Evolutionary conservation across 2,113 vertebrate species (phyloP).

Genomic region (Phainopepla nitens): DNA sequence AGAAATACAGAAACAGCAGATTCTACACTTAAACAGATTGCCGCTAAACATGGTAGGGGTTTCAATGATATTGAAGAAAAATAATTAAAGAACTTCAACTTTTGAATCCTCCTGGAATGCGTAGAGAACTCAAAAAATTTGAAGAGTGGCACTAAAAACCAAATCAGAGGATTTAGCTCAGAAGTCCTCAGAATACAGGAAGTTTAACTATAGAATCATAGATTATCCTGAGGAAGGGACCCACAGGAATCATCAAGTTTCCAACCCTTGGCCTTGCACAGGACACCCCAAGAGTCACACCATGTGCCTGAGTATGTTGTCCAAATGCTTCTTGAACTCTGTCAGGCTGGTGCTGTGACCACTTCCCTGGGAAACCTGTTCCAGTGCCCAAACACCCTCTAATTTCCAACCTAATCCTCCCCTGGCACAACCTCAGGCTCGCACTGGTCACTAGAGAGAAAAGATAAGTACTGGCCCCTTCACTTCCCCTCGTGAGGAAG

Average conservation of each 20-base stretch:
- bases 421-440: not conserved
- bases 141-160: not conserved
- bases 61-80: not conserved
- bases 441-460: not conserved
- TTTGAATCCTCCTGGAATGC: not conserved
- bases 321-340: not conserved
- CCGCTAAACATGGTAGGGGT: not conserved
- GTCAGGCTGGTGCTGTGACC: fast-evolving
- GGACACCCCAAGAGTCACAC: not conserved
- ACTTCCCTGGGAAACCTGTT: not conserved
- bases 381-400: fast-evolving
- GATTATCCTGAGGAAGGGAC: not conserved
- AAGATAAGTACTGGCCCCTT: not conserved
- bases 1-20: not conserved
- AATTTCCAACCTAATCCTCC: not conserved
- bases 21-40: not conserved
- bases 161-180: not conserved
- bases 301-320: not conserved
- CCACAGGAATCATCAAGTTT: fast-evolving
- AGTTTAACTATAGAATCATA: not conserved
- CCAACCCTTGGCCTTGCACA: fast-evolving
- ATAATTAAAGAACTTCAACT: not conserved
- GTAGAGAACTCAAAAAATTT: not conserved
- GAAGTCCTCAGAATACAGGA: not conserved
- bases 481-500: fast-evolving